Percentiles rank a stretch among this genome's conserved stretches.
phyloP scores from a whole-genome alignment of 2,888 invertebrate species.

The Trilocha varians region DNA sequence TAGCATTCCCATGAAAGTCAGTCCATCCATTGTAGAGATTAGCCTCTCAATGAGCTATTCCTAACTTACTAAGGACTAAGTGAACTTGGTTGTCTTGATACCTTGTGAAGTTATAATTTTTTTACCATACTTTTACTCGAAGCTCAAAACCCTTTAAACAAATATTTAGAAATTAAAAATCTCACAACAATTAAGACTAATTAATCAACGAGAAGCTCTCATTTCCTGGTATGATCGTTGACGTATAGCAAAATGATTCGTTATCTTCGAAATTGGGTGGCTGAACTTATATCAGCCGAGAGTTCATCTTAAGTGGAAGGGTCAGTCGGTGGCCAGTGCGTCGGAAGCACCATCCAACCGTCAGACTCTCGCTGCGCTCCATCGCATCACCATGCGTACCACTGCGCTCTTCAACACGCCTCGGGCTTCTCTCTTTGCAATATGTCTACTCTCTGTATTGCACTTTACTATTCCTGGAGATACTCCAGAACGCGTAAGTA shows the following conservation, averaged over 20 bases:
- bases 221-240: slow-evolving; percentile 42
- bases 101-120: too few relatives aligned
- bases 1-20: too few relatives aligned
- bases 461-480: neutral
- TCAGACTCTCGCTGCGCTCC: slow-evolving; percentile 45
- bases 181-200: too few relatives aligned
- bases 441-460: neutral
- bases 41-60: too few relatives aligned
- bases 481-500: neutral
- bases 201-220: slow-evolving; percentile 5
- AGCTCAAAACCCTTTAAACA: too few relatives aligned
- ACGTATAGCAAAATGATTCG: slow-evolving; percentile 38
- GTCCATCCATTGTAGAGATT: too few relatives aligned
- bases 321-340: slow-evolving; percentile 54
- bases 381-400: slow-evolving; percentile 49
- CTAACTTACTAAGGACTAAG: too few relatives aligned
- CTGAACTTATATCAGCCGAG: slow-evolving; percentile 61
- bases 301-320: slow-evolving; percentile 55
- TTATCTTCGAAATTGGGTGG: slow-evolving; percentile 66
- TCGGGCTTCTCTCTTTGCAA: slow-evolving; percentile 1
- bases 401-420: slow-evolving; percentile 22
- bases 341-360: slow-evolving; percentile 23
- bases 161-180: too few relatives aligned
- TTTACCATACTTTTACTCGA: too few relatives aligned
- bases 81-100: too few relatives aligned